A percentile compares a stretch with the other conserved stretches of the same genome.
These are phyloP conservation scores for Micromesistius poutassou DNA, from an alignment of 2,797 vertebrate genomes.

Conservation along the genomic window DNA sequence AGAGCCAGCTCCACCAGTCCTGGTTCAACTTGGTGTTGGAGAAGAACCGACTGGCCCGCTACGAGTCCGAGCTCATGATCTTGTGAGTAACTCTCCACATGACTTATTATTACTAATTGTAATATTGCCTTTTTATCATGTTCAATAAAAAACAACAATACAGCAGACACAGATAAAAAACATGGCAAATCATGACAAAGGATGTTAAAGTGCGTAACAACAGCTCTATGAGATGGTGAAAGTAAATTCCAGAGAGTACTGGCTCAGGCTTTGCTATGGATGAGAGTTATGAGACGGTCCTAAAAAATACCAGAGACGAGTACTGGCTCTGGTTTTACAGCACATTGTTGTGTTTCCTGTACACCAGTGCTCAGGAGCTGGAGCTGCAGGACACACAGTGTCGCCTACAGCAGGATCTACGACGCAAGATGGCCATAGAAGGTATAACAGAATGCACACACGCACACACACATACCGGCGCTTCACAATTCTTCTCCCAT, in stretches of 20 bases:
- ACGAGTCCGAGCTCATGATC: slow-evolving; percentile 88
- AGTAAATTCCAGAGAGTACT: no score
- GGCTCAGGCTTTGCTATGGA: no score
- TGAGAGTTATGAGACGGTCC: not conserved
- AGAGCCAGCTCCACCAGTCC: slow-evolving; percentile 83
- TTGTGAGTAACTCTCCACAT: slow-evolving; percentile 64
- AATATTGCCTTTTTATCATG: not conserved
- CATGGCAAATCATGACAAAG: no score
- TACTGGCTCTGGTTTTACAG: not conserved
- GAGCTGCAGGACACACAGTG: slow-evolving; percentile 90
- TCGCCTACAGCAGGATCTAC: slow-evolving; percentile 81
- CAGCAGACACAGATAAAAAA: no score
- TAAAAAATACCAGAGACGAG: not conserved
- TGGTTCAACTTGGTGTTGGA: slow-evolving; percentile 94
- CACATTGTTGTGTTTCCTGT: slow-evolving; percentile 11
- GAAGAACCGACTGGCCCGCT: slow-evolving; percentile 90
- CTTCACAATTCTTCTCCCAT: no score
- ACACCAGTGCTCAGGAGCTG: slow-evolving; percentile 84
- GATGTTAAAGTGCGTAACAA: no score
- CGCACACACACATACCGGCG: not conserved
- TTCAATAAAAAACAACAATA: no score
- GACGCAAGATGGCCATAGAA: slow-evolving; percentile 77
- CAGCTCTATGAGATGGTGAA: no score
- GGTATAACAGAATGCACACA: slow-evolving; percentile 63
- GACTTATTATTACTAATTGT: not conserved